phyloP scores from a whole-genome alignment of 2,888 invertebrate species.

The Sympetrum striolatum region DNA sequence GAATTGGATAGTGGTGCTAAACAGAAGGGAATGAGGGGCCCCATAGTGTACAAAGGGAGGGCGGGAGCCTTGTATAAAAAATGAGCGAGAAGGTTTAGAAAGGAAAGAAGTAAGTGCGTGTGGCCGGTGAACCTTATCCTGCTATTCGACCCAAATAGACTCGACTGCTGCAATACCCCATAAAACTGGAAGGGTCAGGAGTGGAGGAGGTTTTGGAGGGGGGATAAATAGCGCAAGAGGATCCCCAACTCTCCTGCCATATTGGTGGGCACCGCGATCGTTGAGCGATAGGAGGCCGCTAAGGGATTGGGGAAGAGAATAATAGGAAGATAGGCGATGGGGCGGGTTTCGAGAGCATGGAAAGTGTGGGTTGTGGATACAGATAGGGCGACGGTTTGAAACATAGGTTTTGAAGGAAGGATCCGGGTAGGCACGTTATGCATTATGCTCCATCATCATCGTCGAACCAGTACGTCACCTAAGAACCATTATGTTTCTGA shows the following conservation, averaged over 20 bases:
- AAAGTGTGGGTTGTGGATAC: neutral
- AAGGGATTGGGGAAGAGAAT: conserved; percentile 35
- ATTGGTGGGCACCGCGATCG: conserved; percentile 39
- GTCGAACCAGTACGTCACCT: neutral
- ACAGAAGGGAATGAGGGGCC: neutral
- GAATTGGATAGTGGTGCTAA: neutral
- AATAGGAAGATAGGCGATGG: neutral
- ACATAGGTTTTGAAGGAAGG: conserved; percentile 14
- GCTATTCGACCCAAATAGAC: conserved; percentile 18
- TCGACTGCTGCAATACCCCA: neutral
- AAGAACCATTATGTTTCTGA: neutral
- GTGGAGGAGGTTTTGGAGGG: neutral
- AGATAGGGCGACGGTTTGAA: neutral
- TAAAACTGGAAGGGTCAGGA: neutral
- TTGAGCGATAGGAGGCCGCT: conserved; percentile 14
- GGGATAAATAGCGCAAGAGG: neutral
- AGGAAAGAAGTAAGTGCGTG: neutral
- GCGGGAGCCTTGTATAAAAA: neutral
- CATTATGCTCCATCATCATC: neutral
- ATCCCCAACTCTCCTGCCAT: conserved; percentile 19
- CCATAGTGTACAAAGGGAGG: neutral
- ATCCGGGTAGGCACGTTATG: neutral
- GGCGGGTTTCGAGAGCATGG: neutral
- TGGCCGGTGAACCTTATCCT: neutral
- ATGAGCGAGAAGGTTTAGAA: neutral